These are phyloP conservation scores for Drosophila affinis DNA, from an alignment of 2,888 invertebrate species.

Conservation along the genomic window DNA sequence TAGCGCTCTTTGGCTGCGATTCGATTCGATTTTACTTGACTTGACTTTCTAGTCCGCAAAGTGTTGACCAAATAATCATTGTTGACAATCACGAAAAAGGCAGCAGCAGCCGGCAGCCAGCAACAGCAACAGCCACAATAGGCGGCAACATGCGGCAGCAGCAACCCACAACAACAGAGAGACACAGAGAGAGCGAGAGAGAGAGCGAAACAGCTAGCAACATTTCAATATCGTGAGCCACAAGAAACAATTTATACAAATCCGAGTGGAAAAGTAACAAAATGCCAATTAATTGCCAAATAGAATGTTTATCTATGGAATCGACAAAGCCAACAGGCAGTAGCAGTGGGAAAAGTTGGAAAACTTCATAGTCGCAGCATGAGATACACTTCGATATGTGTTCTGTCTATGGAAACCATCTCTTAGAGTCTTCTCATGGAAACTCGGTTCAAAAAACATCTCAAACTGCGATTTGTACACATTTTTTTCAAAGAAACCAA, in stretches of 20 bases:
- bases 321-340: constrained; percentile 50
- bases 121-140: constrained; percentile 24
- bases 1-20: background rate
- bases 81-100: constrained; percentile 77
- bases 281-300: constrained; percentile 83
- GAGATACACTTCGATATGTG: background rate
- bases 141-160: background rate
- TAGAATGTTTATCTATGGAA: constrained; percentile 81
- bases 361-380: background rate
- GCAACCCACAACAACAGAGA: constrained; percentile 8
- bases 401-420: no score
- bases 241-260: constrained; percentile 73
- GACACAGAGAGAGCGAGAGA: constrained; percentile 6
- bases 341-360: constrained; percentile 38
- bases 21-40: background rate
- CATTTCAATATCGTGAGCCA: constrained; percentile 82
- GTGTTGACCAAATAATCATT: constrained; percentile 69
- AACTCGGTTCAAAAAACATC: no score
- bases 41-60: constrained; percentile 38
- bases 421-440: no score
- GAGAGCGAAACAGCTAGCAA: constrained; percentile 51
- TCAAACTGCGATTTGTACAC: no score
- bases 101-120: constrained; percentile 24
- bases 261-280: constrained; percentile 78
- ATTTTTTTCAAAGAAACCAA: no score